These are phyloP conservation scores for Brienomyrus longianalis DNA, from an alignment of 2,113 vertebrate genomes.

Conservation along the genomic window DNA sequence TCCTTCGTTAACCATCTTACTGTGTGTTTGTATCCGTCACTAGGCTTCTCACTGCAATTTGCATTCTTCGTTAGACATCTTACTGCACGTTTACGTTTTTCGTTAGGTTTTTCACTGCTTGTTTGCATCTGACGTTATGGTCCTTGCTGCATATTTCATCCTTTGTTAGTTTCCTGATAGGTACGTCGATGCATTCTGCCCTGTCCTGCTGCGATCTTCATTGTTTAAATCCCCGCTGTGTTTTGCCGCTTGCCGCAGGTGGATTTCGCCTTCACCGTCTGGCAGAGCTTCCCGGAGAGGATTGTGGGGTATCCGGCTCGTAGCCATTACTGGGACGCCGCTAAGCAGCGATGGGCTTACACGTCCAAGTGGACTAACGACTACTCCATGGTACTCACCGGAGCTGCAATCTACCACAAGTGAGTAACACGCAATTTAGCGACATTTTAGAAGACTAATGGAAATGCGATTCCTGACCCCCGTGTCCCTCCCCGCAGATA, in stretches of 20 bases:
- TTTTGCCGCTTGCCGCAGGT: constrained; percentile 64
- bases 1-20: neutral
- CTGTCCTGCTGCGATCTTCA: neutral
- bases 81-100: neutral
- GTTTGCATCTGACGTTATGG: neutral
- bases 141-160: neutral
- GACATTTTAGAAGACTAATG: neutral
- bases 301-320: constrained; percentile 96
- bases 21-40: neutral
- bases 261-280: constrained; percentile 98
- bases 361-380: constrained; percentile 99
- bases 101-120: neutral
- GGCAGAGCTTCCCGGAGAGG: constrained; percentile 96
- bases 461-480: neutral
- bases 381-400: constrained; percentile 98
- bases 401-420: constrained; percentile 99
- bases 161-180: neutral
- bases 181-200: neutral
- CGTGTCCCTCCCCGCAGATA: constrained; percentile 62
- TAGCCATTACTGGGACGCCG: constrained; percentile 97
- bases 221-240: neutral
- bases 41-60: too few species aligned
- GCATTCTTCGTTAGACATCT: neutral
- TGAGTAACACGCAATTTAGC: constrained; percentile 46
- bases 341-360: constrained; percentile 94